Evolutionary conservation across 92 coral and sea anemone species (phyloP).

Genomic region (Palythoa caribaeorum): DNA sequence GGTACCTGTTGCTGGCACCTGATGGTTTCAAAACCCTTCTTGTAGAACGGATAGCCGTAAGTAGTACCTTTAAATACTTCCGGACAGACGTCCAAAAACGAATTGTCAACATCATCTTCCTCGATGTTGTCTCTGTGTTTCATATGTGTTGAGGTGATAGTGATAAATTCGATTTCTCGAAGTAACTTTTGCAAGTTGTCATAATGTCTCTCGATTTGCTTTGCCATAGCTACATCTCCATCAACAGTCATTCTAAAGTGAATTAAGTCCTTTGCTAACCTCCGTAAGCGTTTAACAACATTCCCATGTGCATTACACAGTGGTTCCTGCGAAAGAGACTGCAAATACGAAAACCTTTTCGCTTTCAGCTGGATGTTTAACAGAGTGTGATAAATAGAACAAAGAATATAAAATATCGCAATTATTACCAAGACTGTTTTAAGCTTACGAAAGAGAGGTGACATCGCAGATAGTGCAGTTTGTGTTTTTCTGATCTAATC

Average conservation of each 20-base stretch:
- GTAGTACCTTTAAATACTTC: constrained; percentile 82
- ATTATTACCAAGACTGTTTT: constrained; percentile 58
- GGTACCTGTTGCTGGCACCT: constrained; percentile 61
- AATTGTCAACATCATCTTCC: constrained; percentile 32
- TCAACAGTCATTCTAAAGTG: constrained; percentile 72
- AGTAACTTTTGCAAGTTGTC: constrained; percentile 78
- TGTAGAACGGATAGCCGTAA: constrained; percentile 85
- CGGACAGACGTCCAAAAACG: constrained; percentile 77
- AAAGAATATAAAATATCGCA: constrained; percentile 52
- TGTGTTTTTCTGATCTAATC: constrained; percentile 20
- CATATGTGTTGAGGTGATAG: constrained; percentile 46
- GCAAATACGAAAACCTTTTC: constrained; percentile 33
- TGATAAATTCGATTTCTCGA: constrained; percentile 78
- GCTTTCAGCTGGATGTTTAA: constrained; percentile 54
- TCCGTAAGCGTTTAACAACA: constrained; percentile 57
- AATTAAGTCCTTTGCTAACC: constrained; percentile 70
- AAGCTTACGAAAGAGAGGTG: constrained; percentile 54
- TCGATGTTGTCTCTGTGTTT: constrained; percentile 30
- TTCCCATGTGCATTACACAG: constrained; percentile 71
- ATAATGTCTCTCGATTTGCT: constrained; percentile 76
- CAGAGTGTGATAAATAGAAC: constrained; percentile 62
- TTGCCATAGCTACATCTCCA: constrained; percentile 71
- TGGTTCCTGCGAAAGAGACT: constrained; percentile 60
- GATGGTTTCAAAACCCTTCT: constrained; percentile 79
- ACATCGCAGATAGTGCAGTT: constrained; percentile 41